phyloP scores from a whole-genome alignment of 1,140 invertebrate species.

The Paralvinella palmiformis region DNA sequence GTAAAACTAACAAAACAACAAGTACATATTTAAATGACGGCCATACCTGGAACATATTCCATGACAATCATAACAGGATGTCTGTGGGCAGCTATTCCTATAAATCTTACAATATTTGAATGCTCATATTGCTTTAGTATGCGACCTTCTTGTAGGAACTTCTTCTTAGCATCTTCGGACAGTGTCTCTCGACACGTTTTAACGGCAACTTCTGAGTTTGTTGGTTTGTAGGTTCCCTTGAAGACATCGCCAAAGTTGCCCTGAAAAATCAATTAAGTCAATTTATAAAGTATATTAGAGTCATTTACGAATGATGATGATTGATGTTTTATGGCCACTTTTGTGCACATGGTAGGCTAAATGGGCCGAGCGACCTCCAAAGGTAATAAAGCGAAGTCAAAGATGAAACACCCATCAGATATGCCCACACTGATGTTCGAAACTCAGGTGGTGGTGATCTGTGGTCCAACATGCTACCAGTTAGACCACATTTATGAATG shows the following conservation, averaged over 20 bases:
- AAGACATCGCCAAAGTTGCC: conserved; percentile 98
- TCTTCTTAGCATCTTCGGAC: conserved; percentile 91
- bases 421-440: too few relatives aligned
- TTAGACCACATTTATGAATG: too few relatives aligned
- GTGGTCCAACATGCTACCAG: too few relatives aligned
- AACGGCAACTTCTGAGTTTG: conserved; percentile 75
- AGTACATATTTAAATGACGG: neutral
- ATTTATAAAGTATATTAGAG: too few relatives aligned
- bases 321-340: too few relatives aligned
- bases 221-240: conserved; percentile 76
- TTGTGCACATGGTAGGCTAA: too few relatives aligned
- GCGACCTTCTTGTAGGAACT: conserved; percentile 90
- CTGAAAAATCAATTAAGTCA: conserved; percentile 55
- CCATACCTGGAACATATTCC: conserved; percentile 85
- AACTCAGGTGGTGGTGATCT: too few relatives aligned
- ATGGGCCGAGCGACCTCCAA: too few relatives aligned
- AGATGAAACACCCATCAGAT: too few relatives aligned
- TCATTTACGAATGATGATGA: too few relatives aligned
- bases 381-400: too few relatives aligned
- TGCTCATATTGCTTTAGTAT: conserved; percentile 96
- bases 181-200: conserved; percentile 87
- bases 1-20: neutral
- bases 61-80: conserved; percentile 99
- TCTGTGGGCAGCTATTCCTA: conserved; percentile 95
- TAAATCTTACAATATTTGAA: conserved; percentile 79